Base-by-base conservation (phyloP, 2,797 vertebrate genomes). In the Acipenser ruthenus region DNA sequence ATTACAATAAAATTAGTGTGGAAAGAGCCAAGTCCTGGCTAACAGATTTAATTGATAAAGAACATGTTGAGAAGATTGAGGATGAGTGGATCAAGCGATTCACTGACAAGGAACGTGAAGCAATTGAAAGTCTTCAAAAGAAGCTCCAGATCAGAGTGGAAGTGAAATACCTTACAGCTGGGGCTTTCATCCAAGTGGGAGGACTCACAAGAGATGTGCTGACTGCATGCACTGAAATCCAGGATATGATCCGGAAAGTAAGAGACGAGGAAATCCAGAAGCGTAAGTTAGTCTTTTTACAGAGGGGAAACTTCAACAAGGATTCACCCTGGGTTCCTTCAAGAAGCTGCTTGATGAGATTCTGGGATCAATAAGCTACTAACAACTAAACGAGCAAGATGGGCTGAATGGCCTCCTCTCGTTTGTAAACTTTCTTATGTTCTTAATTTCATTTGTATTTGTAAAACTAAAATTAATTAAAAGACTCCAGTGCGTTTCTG, bases 151-250 rank as follows among this genome's bases (percentile, higher is more conserved):
- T 97, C 10, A 73, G 23, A 48, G 83, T 95, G 72, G 50, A 3
- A 0, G 13, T 92, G 75, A 77, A 90, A n/a, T 18, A 1, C 7
- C 72, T 10, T 1, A 51, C 23, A 61, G 75, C 73, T 49, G 82
- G 86, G 9, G 75, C 85, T 23, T 10, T 1, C 5, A 84, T 96
- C 72, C 70, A 64, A 6, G 69, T 96, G 70, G 83, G 76, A 53
- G 95, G 95, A 60, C 77, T 93, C 66, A 88, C 77, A 71, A 80
- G 77, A 13, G 93, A 96, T 4, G 91, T 94, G 10, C 60, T 71
- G 0, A 11, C 15, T 0, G 88, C 88, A 1, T 83, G 78, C 56
- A 64, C 72, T 9, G 52, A 68, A 66, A 65, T 90, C 75, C 87
- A 91, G 18, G 72, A 79, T 4, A 83, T 95, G 77, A 73, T 97